These are phyloP conservation scores for Gambusia holbrooki DNA, from an alignment of 2,113 vertebrate species.

Conservation along the genomic window DNA sequence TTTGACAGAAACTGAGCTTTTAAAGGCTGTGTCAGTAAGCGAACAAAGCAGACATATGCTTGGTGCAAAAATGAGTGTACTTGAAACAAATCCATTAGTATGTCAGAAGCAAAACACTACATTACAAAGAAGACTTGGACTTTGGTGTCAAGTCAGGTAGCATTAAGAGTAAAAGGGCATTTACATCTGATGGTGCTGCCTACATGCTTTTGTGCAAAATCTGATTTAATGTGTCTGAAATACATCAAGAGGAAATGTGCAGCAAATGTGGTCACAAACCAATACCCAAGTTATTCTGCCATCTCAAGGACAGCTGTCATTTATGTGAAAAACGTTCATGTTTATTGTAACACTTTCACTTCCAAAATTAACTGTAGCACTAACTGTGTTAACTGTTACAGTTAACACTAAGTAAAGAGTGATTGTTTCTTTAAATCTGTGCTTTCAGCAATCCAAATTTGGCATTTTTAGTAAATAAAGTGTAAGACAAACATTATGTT, in stretches of 20 bases:
- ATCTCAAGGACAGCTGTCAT: not conserved
- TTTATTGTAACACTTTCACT: not conserved
- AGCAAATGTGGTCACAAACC: not conserved
- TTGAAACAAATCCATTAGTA: slow-evolving; percentile 36
- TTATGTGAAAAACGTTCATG: not conserved
- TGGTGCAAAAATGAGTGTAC: slow-evolving; percentile 24
- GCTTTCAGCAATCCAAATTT: not conserved
- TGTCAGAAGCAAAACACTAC: slow-evolving; percentile 21
- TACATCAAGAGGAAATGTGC: not conserved
- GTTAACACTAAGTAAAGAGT: not conserved
- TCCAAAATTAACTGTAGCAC: not conserved
- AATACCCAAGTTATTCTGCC: not conserved
- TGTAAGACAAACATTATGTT: not conserved
- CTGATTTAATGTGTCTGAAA: not conserved
- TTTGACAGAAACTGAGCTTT: slow-evolving; percentile 38
- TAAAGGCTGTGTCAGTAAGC: slow-evolving; percentile 39
- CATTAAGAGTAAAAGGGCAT: slow-evolving; percentile 14
- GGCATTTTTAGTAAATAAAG: not conserved
- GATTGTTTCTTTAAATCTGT: not conserved
- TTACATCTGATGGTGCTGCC: not conserved
- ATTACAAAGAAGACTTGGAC: slow-evolving; percentile 21
- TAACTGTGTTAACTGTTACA: not conserved
- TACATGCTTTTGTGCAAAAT: slow-evolving; percentile 3
- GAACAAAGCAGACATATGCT: slow-evolving; percentile 49
- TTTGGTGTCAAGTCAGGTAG: not conserved